phyloP scores from a whole-genome alignment of 1,140 invertebrate species.

The Pogonomyrmex californicus region DNA sequence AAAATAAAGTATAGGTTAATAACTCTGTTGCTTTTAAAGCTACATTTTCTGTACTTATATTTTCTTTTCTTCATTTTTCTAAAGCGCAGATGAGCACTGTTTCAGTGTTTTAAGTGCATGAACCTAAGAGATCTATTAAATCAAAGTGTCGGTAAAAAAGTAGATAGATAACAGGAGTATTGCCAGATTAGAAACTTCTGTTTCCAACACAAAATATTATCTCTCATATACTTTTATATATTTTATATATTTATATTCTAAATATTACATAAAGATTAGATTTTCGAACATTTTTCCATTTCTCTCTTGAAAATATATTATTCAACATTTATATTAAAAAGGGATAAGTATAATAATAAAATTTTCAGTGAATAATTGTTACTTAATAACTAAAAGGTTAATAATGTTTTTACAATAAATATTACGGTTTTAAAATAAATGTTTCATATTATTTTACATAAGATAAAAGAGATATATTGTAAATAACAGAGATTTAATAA shows the following conservation, averaged over 20 bases:
- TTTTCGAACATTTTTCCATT: neutral
- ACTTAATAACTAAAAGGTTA: neutral
- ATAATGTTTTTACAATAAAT: neutral
- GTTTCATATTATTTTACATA: neutral
- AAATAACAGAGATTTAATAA: neutral
- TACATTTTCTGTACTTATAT: neutral
- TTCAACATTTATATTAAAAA: neutral
- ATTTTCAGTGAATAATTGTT: neutral
- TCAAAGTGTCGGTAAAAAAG: neutral
- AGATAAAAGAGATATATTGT: neutral
- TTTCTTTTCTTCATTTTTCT: neutral
- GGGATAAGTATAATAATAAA: neutral
- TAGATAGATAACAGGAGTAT: neutral
- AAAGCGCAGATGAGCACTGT: neutral
- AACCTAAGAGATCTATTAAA: neutral
- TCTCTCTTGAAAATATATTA: neutral
- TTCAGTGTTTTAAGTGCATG: conserved; percentile 13
- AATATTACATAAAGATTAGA: neutral
- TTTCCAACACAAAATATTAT: neutral
- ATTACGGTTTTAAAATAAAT: neutral
- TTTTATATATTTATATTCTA: neutral
- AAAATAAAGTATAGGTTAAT: conserved; percentile 4
- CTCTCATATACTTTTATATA: neutral
- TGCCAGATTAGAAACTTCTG: neutral
- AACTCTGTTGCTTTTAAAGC: neutral